Base-by-base conservation (phyloP, 2,888 invertebrate species). In the Pelosia muscerda region DNA sequence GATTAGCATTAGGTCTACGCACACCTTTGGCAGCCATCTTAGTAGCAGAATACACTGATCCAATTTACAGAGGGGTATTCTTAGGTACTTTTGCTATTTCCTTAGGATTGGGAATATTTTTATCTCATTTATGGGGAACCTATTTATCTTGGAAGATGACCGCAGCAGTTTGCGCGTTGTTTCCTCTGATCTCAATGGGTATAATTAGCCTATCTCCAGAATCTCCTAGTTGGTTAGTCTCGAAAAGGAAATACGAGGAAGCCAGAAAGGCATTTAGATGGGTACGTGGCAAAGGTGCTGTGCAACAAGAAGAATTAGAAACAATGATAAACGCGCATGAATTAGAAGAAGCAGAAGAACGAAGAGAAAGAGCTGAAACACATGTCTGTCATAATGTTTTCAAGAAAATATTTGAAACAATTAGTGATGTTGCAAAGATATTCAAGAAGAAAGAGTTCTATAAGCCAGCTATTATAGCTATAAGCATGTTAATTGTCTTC, bases 211-310 rank as follows among this genome's bases (percentile, higher is more conserved):
- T 95, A 3, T 95, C 95, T 0, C 96, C 96, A 0, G 97, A 97
- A 88, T 96, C 97, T 0, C 96, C 97, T 0, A 93, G 95, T 68
- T 97, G 97, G 97, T 85, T 97, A 65, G 93, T 96, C 0, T 95
- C 96, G 0, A 96, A 96, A 82, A 95, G 95, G 2, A 95, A 95
- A 58, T 90, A 92, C 4, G 93, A 92, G 2, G 95, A 96, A 72
- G 97, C 97, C 0, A 93, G 95, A 73, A 91, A 95, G 63, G 95
- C 96, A 0, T 96, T 96, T 55, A 92, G 91, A 74, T 96, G 95
- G 95, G 94, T 96, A 26, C 92, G 96, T 77, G 96, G 96, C 1
- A 88, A 91, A 65, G 93, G 93, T 0, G 78, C 84, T 0, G 91
- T 88, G 58, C 94, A 95, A 62, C 84, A 84, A 38, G 95, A 95